Evolutionary conservation across 2,888 invertebrate species (phyloP).

Genomic region (Epinotia brunnichana): DNA sequence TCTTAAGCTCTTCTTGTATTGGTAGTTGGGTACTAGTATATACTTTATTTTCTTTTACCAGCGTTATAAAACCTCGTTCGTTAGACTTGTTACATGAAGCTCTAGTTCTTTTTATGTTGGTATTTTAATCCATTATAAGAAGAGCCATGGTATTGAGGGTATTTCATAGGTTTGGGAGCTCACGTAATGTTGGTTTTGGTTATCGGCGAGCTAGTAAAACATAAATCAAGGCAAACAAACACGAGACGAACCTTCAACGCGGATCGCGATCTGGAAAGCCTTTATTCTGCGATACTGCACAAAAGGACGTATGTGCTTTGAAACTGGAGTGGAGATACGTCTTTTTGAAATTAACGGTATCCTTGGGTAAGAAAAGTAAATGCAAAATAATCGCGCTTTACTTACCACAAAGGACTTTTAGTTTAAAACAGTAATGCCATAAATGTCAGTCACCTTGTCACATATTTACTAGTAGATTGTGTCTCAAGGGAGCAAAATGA

Average conservation of each 20-base stretch:
- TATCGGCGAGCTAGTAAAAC: conserved; percentile 57
- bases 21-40: background rate
- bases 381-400: conserved; percentile 1
- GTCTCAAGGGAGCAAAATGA: no score
- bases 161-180: background rate
- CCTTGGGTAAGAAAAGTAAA: conserved; percentile 12
- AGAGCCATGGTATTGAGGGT: background rate
- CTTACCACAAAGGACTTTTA: background rate
- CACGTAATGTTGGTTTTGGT: conserved; percentile 13
- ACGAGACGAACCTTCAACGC: conserved; percentile 65
- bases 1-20: background rate
- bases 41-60: conserved; percentile 15
- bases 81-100: background rate
- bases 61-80: background rate
- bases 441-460: background rate
- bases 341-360: background rate
- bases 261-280: conserved; percentile 59
- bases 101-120: conserved; percentile 15
- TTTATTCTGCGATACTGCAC: conserved; percentile 51
- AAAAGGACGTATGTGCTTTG: background rate
- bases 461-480: no score
- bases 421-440: background rate
- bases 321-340: background rate
- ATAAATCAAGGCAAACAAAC: conserved; percentile 68
- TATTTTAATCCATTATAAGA: background rate